phyloP scores from a whole-genome alignment of 1,140 invertebrate genomes.

The Ridgeia piscesae region DNA sequence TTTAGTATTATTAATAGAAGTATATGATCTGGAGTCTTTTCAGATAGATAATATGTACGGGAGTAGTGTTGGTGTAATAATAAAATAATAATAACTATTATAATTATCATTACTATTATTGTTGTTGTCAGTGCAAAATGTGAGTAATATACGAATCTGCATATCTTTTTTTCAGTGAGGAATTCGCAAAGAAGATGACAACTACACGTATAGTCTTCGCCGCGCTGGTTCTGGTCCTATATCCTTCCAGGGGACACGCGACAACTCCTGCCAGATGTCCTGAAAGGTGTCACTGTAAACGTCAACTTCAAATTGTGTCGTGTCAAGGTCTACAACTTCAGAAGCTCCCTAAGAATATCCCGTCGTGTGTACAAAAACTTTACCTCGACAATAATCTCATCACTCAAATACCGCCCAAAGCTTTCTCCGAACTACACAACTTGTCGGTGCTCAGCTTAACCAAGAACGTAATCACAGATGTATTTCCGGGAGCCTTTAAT shows the following conservation, averaged over 20 bases:
- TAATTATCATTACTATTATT: no score
- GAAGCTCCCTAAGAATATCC: background rate
- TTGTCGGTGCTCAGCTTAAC: background rate
- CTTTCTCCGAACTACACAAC: background rate
- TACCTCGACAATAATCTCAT: background rate
- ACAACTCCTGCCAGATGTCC: background rate
- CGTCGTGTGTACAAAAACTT: background rate
- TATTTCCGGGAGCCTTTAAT: background rate
- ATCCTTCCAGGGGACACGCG: background rate
- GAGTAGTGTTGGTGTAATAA: no score
- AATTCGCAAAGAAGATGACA: background rate
- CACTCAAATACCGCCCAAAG: background rate
- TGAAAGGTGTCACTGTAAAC: background rate
- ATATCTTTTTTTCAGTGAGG: background rate
- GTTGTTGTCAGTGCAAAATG: background rate
- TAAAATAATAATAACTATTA: no score
- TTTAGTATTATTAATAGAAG: no score
- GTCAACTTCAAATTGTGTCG: background rate
- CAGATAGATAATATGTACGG: no score
- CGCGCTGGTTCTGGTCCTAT: background rate
- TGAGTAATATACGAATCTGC: background rate
- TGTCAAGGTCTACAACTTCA: background rate
- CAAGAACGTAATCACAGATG: background rate
- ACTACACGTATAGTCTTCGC: background rate
- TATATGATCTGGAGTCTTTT: no score